These are phyloP conservation scores for Rhagium mordax DNA, from an alignment of 2,888 invertebrate species.

Conservation along the genomic window DNA sequence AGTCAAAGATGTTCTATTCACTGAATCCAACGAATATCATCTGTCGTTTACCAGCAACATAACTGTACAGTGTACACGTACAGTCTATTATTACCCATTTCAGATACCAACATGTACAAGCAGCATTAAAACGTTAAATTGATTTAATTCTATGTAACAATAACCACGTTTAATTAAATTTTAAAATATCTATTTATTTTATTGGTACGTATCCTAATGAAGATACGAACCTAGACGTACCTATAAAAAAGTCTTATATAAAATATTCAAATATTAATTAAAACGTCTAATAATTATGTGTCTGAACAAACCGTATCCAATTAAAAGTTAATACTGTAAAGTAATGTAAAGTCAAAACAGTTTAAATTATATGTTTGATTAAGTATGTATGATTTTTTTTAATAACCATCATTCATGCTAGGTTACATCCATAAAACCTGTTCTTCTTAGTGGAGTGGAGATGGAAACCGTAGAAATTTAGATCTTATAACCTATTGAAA, in stretches of 20 bases:
- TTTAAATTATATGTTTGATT: conserved; percentile 6
- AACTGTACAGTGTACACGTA: not conserved
- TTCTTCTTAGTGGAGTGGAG: not conserved
- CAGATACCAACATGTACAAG: not conserved
- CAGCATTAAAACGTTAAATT: not conserved
- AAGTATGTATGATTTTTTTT: not conserved
- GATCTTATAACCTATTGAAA: no score
- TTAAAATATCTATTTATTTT: no score
- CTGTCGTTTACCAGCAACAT: not conserved
- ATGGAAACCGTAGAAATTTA: no score
- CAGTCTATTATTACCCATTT: no score
- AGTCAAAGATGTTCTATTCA: no score
- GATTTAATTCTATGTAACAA: not conserved
- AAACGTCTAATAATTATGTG: not conserved
- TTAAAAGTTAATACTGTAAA: conserved; percentile 7
- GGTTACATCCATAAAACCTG: not conserved
- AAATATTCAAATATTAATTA: conserved; percentile 2
- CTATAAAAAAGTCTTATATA: not conserved
- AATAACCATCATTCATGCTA: not conserved
- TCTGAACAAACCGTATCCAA: not conserved
- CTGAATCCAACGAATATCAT: not conserved
- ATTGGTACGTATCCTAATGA: no score
- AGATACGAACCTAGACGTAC: no score
- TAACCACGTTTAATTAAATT: not conserved
- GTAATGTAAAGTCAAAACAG: conserved; percentile 8